Evolutionary conservation across 1,140 invertebrate species (phyloP).

Genomic region (Augochlora pura): DNA sequence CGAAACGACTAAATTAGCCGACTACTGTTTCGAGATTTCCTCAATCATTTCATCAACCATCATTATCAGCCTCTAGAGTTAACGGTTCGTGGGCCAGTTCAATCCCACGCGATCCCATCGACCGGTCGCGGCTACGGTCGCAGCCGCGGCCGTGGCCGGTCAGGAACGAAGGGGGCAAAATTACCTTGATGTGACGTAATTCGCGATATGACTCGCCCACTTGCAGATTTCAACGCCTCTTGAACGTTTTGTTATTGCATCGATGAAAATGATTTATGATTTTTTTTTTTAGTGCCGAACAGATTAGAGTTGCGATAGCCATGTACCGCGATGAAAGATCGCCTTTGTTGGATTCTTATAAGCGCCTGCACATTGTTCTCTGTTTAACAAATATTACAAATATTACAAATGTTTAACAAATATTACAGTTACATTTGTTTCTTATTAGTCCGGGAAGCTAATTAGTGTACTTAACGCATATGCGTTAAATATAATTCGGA

Average conservation of each 20-base stretch:
- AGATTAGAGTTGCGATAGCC: too few species aligned
- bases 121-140: constrained; percentile 4
- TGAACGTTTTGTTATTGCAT: background rate
- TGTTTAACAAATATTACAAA: too few species aligned
- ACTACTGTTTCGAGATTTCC: constrained; percentile 69
- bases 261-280: background rate
- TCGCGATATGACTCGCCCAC: constrained; percentile 20
- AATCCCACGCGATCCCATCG: constrained; percentile 68
- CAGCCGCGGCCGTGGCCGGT: background rate
- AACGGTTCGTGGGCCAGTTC: constrained; percentile 53
- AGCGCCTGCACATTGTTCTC: background rate
- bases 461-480: too few species aligned
- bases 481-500: too few species aligned
- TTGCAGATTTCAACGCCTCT: background rate
- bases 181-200: constrained; percentile 32
- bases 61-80: constrained; percentile 47
- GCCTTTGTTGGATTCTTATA: background rate
- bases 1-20: constrained; percentile 63
- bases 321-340: too few species aligned
- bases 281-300: background rate
- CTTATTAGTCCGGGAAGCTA: too few species aligned
- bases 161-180: constrained; percentile 11
- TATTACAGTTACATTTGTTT: too few species aligned
- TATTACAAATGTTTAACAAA: too few species aligned
- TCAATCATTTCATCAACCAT: constrained; percentile 70